These are phyloP conservation scores for Cyprinus carpio DNA, from an alignment of 2,113 vertebrate species.

Conservation along the genomic window DNA sequence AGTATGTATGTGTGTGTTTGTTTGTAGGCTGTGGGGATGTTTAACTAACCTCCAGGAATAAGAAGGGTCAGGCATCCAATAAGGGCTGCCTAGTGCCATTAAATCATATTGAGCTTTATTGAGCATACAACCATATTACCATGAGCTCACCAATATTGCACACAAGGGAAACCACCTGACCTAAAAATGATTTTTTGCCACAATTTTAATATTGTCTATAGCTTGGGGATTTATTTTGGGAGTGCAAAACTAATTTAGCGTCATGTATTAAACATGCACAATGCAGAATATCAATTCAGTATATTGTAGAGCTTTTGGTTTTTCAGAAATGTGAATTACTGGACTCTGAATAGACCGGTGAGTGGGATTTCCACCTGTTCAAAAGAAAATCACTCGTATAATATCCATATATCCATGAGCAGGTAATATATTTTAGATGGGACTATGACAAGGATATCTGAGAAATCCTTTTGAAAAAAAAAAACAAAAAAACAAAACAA, in stretches of 20 bases:
- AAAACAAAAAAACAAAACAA: too few relatives aligned
- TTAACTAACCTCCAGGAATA: conserved; percentile 68
- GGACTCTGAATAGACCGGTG: background rate
- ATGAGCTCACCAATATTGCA: conserved; percentile 48
- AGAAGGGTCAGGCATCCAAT: conserved; percentile 57
- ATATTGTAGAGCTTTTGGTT: conserved; percentile 31
- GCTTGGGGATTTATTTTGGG: conserved; percentile 50
- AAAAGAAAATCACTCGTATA: background rate
- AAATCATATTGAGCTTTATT: conserved; percentile 65
- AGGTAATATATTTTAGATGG: background rate
- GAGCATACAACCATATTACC: conserved; percentile 53
- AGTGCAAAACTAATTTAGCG: conserved; percentile 50
- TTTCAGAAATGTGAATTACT: conserved; percentile 47
- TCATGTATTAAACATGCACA: conserved; percentile 52
- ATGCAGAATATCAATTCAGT: conserved; percentile 18
- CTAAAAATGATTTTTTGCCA: conserved; percentile 43
- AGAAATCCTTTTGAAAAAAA: background rate
- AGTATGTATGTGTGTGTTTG: conserved; percentile 40
- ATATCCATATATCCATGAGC: background rate
- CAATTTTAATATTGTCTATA: conserved; percentile 45
- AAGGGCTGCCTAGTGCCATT: conserved; percentile 66
- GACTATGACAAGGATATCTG: background rate
- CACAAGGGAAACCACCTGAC: conserved; percentile 31
- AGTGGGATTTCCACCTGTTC: background rate
- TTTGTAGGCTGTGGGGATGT: conserved; percentile 62